Base-by-base conservation (phyloP, 92 coral and sea anemone genomes). In the Palythoa grandis region DNA sequence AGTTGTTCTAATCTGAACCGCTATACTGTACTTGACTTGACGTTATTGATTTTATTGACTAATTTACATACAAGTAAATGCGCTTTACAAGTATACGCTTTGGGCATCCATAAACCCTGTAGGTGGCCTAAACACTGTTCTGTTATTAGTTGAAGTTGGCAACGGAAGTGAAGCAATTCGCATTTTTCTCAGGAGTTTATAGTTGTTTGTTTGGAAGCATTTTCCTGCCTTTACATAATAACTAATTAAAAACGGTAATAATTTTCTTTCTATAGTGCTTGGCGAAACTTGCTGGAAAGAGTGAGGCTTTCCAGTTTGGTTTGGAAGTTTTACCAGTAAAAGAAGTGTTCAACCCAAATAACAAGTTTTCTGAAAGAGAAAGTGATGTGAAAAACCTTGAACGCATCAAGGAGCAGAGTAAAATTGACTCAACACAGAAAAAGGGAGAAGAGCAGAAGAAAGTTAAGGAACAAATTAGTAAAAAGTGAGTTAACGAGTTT, bases 261-360 rank as follows among this genome's bases (percentile, higher is more conserved):
- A 73, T 11, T 72, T 7, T 76, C 12, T 8, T 77, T 24, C 23
- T 37, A 5, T 43, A 77, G 82, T 43, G 53, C 43, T 77, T 77
- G 23, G 68, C 65, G 53, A 77, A 77, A 56, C 82, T 77, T 77
- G 82, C 82, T 35, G 82, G 68, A 35, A 77, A 77, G 15, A 56
- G 70, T 23, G 69, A 56, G 50, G 23, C 82, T 7, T 77, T 77
- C 48, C 82, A 14, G 13, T 56, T 77, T 56, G 82, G 82, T 15
- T 57, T 77, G 22, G 22, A 77, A 56, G 14, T 37, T 77, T 38
- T 77, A 9, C 82, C 82, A 13, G 48, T 56, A 25, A 24, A 56
- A 54, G 69, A 77, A 14, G 19, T 25, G 11, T 77, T 48, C 11
- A 50, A 56, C 60, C 17, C 52, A 2, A 35, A 43, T 3, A 25